Evolutionary conservation across 2,888 invertebrate genomes (phyloP).

Genomic region (Hyles lineata): DNA sequence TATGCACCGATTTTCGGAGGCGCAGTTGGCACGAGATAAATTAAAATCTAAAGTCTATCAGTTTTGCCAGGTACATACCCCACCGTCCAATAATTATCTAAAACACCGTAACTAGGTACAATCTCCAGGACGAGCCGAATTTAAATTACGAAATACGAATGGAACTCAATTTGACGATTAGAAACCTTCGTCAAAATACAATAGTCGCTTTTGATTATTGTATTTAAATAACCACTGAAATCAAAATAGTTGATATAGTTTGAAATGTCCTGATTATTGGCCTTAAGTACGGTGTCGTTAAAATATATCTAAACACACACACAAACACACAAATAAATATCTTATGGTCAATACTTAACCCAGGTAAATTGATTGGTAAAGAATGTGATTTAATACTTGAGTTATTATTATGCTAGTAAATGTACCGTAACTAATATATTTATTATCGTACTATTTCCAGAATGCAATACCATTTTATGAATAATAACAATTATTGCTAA

Average conservation of each 20-base stretch:
- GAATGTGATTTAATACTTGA: conserved; percentile 32
- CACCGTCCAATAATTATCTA: not conserved
- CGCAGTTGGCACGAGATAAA: not conserved
- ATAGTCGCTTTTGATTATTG: not conserved
- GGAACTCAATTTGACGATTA: not conserved
- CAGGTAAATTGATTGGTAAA: conserved; percentile 25
- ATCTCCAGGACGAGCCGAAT: not conserved
- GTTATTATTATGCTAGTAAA: conserved; percentile 19
- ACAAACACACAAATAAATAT: conserved; percentile 20
- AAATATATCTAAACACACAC: conserved; percentile 4
- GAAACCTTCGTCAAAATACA: not conserved
- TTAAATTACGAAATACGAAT: not conserved
- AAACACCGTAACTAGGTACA: conserved; percentile 1
- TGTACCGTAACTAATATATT: not conserved
- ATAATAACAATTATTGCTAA: not conserved
- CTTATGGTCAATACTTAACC: conserved; percentile 26
- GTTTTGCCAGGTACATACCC: conserved; percentile 9
- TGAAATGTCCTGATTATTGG: not conserved
- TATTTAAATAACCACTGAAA: not conserved
- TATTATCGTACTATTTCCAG: not conserved
- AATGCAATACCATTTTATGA: not conserved
- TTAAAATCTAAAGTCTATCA: not conserved
- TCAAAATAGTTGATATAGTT: not conserved
- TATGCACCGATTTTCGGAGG: not conserved
- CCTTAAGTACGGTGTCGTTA: not conserved